Percentiles rank a stretch among this genome's conserved stretches.
These are phyloP conservation scores for Luperina nickerlii DNA, from an alignment of 2,888 invertebrate genomes.

Conservation along the genomic window DNA sequence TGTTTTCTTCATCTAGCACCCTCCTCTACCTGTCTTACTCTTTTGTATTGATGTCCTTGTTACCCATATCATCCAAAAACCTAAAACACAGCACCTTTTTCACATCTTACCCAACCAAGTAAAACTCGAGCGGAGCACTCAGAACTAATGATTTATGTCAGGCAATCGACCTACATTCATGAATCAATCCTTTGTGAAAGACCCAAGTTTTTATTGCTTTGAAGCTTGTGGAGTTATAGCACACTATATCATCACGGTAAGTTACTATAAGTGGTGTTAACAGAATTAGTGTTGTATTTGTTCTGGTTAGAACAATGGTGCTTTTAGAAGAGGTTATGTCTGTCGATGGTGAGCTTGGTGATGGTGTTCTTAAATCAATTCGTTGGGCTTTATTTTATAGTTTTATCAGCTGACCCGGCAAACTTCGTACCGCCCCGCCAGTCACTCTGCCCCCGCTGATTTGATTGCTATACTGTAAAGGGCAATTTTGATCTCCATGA, in stretches of 20 bases:
- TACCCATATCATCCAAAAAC: background rate
- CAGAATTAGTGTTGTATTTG: background rate
- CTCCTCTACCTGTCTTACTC: background rate
- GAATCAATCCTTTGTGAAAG: slow-evolving; percentile 48
- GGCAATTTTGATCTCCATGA: no score
- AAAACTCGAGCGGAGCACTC: background rate
- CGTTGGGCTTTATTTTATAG: background rate
- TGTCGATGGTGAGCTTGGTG: background rate
- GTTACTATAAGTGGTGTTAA: slow-evolving; percentile 22
- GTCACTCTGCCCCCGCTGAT: no score
- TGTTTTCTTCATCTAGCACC: no score
- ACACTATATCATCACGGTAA: slow-evolving; percentile 13
- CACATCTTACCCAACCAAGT: slow-evolving; percentile 13
- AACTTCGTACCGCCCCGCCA: no score
- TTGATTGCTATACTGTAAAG: no score
- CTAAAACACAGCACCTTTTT: background rate
- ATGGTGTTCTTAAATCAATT: background rate
- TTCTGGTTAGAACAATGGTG: slow-evolving; percentile 23
- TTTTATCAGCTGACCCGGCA: background rate
- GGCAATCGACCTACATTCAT: slow-evolving; percentile 30
- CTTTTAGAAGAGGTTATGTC: background rate
- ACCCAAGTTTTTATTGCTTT: slow-evolving; percentile 30
- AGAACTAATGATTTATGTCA: slow-evolving; percentile 41
- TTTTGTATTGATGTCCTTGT: background rate
- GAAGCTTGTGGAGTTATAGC: slow-evolving; percentile 4